Evolutionary conservation across 2,113 vertebrate genomes (phyloP).

Genomic region (Xenotilapia leptura): DNA sequence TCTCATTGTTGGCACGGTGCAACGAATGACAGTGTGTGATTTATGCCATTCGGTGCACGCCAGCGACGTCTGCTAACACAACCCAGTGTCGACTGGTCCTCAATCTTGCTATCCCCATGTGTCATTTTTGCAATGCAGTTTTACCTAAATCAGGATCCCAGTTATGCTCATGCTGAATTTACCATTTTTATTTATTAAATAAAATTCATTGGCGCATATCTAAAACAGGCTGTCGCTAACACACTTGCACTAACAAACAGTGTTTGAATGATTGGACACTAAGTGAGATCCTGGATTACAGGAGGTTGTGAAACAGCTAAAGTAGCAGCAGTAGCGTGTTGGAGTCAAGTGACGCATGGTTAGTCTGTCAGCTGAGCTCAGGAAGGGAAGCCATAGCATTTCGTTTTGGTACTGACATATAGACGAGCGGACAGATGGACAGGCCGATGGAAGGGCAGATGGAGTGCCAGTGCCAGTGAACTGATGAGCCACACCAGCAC

Average conservation of each 20-base stretch:
- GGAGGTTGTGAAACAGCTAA: background rate
- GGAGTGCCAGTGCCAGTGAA: slow-evolving; percentile 33
- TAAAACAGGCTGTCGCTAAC: background rate
- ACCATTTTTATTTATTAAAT: background rate
- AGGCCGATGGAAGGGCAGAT: slow-evolving; percentile 33
- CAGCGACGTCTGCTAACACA: background rate
- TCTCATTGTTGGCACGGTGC: background rate
- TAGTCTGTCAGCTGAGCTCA: background rate
- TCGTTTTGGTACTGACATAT: slow-evolving; percentile 32
- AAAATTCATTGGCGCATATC: background rate
- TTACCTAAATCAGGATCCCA: background rate
- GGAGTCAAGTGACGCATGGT: background rate
- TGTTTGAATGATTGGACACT: background rate
- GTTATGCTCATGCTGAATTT: background rate
- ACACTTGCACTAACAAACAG: background rate
- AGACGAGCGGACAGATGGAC: slow-evolving; percentile 37
- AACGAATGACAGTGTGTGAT: background rate
- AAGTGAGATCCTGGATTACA: background rate
- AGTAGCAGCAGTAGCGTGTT: background rate
- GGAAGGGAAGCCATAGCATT: background rate
- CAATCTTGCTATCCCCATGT: background rate
- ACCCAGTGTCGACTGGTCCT: background rate
- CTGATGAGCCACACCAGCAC: slow-evolving; percentile 21
- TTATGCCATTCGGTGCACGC: background rate
- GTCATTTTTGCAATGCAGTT: background rate